These are phyloP conservation scores for Eurois occulta DNA, from an alignment of 2,888 invertebrate species.

Conservation along the genomic window DNA sequence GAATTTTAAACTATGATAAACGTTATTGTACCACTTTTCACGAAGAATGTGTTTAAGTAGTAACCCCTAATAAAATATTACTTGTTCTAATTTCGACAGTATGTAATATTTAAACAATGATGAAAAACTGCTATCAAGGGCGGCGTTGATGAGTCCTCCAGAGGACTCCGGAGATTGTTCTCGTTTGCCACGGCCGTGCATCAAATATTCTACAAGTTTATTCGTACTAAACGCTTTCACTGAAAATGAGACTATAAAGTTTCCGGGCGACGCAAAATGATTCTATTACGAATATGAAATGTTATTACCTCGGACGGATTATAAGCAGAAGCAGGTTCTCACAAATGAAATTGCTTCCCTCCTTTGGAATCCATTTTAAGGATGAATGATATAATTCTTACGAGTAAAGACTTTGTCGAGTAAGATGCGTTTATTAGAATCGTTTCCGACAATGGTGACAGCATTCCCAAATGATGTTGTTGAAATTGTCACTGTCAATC, in stretches of 20 bases:
- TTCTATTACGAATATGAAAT: slow-evolving; percentile 91
- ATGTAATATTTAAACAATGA: slow-evolving; percentile 73
- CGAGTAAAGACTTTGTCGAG: slow-evolving; percentile 88
- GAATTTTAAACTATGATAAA: background rate
- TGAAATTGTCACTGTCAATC: background rate
- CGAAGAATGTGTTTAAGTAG: slow-evolving; percentile 5
- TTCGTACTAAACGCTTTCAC: slow-evolving; percentile 89
- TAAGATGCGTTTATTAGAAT: slow-evolving; percentile 80
- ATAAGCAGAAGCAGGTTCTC: slow-evolving; percentile 90
- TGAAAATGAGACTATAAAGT: slow-evolving; percentile 91
- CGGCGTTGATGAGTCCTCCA: slow-evolving; percentile 78
- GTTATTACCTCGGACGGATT: slow-evolving; percentile 90
- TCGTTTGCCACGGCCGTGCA: slow-evolving; percentile 81
- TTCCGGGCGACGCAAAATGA: slow-evolving; percentile 89
- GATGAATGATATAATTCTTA: slow-evolving; percentile 89
- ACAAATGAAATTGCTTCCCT: slow-evolving; percentile 90
- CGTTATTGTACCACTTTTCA: background rate
- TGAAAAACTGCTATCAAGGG: slow-evolving; percentile 74
- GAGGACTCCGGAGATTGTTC: slow-evolving; percentile 85
- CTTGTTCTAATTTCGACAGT: slow-evolving; percentile 53
- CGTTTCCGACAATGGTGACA: slow-evolving; percentile 57
- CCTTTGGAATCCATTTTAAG: slow-evolving; percentile 90
- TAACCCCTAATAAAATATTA: slow-evolving; percentile 40
- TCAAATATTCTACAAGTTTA: slow-evolving; percentile 89
- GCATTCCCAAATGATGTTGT: slow-evolving; percentile 29